Conservation (phyloP, 2,113 vertebrate genomes). For the Steatornis caripensis region DNA sequence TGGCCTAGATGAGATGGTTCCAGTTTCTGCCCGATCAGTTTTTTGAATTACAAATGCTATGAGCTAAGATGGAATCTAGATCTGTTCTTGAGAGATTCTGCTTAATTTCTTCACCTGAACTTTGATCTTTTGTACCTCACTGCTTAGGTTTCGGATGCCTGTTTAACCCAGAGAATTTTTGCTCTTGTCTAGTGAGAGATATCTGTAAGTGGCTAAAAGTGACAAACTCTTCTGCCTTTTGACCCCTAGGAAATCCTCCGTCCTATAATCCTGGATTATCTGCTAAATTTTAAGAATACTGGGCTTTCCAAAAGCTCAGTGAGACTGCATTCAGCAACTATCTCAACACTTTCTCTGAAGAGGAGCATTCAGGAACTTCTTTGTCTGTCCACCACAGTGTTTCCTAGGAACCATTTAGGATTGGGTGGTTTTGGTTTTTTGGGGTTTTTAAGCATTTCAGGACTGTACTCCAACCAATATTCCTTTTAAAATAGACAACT, state of each 20-base stretch:
- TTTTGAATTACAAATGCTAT: neutral
- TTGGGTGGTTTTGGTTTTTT: neutral
- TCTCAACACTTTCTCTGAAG: neutral
- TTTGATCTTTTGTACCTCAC: neutral
- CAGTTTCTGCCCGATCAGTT: neutral
- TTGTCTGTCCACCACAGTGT: neutral
- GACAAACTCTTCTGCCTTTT: neutral
- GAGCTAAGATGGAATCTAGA: neutral
- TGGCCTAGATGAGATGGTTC: neutral
- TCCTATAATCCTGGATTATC: neutral
- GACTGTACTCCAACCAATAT: neutral
- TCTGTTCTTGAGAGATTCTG: neutral
- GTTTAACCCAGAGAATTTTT: neutral
- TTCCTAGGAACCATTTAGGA: neutral
- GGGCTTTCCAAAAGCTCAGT: neutral
- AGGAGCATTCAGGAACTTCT: neutral
- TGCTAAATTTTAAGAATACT: neutral
- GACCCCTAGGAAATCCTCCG: neutral
- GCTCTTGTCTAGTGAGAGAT: neutral
- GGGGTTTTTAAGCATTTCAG: neutral
- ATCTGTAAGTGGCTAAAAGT: neutral
- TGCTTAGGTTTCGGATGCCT: neutral
- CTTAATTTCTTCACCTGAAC: neutral
- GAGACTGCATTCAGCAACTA: neutral
- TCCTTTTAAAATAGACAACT: neutral